Percentiles rank a stretch among this genome's conserved stretches.
These are phyloP conservation scores for Tarsius wallacei DNA, from an alignment of 2,797 vertebrate genomes.

Conservation along the genomic window DNA sequence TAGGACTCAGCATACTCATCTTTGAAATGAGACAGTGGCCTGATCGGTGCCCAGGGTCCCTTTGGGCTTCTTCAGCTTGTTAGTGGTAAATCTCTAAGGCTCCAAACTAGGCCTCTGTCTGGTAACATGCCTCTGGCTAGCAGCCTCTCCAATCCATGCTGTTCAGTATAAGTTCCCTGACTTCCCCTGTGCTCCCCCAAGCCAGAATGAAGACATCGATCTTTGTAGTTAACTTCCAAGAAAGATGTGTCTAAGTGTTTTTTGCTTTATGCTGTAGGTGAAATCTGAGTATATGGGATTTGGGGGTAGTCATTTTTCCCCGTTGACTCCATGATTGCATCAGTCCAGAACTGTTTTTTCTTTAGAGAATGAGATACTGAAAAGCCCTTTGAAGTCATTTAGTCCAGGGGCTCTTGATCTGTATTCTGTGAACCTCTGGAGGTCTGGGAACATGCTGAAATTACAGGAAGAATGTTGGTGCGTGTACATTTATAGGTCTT, in stretches of 20 bases:
- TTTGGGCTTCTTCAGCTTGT: background rate
- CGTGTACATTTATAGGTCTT: background rate
- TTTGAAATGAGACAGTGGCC: background rate
- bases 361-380: background rate
- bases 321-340: background rate
- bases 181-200: background rate
- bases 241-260: background rate
- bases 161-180: background rate
- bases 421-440: background rate
- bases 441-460: background rate
- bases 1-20: background rate
- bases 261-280: background rate
- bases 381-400: background rate
- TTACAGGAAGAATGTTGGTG: background rate
- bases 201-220: background rate
- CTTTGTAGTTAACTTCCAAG: background rate
- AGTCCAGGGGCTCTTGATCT: background rate
- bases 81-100: background rate
- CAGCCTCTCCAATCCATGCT: background rate
- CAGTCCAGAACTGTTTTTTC: background rate
- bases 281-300: background rate
- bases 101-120: background rate
- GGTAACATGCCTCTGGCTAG: accelerated
- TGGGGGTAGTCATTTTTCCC: background rate
- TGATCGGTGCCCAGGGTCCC: background rate